Conservation (phyloP, 2,797 vertebrate genomes). For the Tinamus major region DNA sequence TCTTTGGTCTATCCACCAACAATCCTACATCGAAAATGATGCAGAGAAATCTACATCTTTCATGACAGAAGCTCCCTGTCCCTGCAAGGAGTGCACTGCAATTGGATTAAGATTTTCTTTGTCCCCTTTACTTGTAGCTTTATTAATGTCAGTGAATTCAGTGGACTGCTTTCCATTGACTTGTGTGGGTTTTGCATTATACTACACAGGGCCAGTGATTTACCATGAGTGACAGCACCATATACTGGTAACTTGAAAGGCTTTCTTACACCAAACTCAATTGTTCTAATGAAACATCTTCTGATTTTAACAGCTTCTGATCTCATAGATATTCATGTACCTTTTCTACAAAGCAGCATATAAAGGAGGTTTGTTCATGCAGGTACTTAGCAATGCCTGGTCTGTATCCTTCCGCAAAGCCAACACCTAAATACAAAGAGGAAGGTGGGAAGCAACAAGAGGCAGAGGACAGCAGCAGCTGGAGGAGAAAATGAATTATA, state of each 20-base stretch:
- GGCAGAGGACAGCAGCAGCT: neutral
- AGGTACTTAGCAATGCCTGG: neutral
- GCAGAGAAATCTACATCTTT: neutral
- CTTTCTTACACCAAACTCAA: neutral
- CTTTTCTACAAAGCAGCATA: neutral
- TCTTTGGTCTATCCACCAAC: neutral
- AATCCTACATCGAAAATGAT: neutral
- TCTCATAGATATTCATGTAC: neutral
- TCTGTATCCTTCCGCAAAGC: neutral
- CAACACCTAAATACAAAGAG: neutral
- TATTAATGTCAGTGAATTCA: neutral
- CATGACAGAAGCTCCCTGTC: neutral
- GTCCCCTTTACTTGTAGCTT: neutral
- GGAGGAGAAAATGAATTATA: neutral
- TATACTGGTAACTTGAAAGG: neutral
- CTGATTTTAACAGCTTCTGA: neutral
- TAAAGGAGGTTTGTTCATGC: neutral
- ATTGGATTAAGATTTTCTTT: neutral
- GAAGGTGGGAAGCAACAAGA: neutral
- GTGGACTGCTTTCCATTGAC: neutral
- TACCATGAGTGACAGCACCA: neutral
- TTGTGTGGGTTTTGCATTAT: neutral
- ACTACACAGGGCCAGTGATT: rapidly evolving
- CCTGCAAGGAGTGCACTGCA: neutral
- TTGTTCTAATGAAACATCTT: neutral